Percentiles rank a stretch among this genome's conserved stretches.
Conservation (phyloP, 2,797 vertebrate genomes). For the Dromococcyx pavoninus region DNA sequence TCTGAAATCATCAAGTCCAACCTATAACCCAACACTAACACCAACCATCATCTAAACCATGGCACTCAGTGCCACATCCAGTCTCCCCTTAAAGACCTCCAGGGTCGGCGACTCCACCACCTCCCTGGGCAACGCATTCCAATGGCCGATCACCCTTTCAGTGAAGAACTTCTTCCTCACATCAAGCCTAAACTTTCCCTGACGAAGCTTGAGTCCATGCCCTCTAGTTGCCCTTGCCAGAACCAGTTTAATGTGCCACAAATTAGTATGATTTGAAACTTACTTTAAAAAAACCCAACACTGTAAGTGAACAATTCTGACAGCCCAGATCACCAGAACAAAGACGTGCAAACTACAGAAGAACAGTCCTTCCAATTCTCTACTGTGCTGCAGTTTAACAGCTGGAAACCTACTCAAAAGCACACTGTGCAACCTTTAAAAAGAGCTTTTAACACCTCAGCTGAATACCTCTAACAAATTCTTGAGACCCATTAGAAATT, state of each 20-base stretch:
- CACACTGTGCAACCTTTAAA: background rate
- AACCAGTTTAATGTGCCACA: background rate
- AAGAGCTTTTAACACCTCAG: background rate
- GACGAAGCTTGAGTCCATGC: no score
- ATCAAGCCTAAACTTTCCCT: no score
- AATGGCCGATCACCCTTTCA: no score
- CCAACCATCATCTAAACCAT: no score
- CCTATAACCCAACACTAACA: no score
- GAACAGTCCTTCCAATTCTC: background rate
- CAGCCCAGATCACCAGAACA: background rate
- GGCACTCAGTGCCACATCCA: no score
- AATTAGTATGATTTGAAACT: background rate
- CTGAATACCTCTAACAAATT: background rate
- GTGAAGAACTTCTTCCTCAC: no score
- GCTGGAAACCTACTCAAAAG: background rate
- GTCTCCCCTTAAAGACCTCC: no score
- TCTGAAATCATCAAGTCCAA: no score
- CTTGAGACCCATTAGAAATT: background rate
- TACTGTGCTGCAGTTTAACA: background rate
- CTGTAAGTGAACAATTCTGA: background rate
- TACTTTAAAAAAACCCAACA: background rate
- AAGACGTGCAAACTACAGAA: background rate
- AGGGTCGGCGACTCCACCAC: no score
- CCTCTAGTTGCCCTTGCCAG: background rate
- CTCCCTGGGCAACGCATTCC: no score